Base-by-base conservation (phyloP, 1,140 invertebrate genomes). In the Drosophila leontia region DNA sequence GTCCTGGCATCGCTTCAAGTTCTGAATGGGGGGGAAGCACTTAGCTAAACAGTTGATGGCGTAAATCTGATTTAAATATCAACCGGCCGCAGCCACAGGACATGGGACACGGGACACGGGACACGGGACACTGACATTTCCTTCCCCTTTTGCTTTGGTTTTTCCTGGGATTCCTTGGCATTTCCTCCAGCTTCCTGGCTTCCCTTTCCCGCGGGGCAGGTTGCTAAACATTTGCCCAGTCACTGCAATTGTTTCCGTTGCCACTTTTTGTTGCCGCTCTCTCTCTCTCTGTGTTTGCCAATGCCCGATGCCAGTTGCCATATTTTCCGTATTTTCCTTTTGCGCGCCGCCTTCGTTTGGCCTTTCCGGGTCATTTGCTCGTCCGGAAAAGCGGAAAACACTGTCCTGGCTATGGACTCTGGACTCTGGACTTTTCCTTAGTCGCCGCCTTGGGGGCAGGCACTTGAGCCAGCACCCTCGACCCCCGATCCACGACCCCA, bases 291-390 rank as follows among this genome's bases (percentile, higher is more conserved):
- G 64, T 57, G 19, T 42, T 57, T 75, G 29, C 41, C 58, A 35
- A 35, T 48, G 47, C 23, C 63, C 63, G 67, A 37, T 70, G 67
- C 67, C 67, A 70, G 69, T 77, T 53, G 55, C 57, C 67, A 58
- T 57, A 67, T 77, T 76, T 77, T 76, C 55, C 41, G 23, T 71
- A 75, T 65, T 63, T 63, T 71, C 48, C 77, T 84, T 79, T 83
- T 80, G 56, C 80, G 65, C 59, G 78, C 68, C 64, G 82, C 75
- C 72, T 86, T 82, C 75, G 78, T 68, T 82, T 79, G 82, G 82
- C 82, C 85, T 86, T 86, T 86, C 82, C 82, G 85, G 82, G 82
- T 86, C 82, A 86, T 86, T 86, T 86, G 82, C 69, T 82, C 64
- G 65, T 65, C 82, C 79, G 82, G 79, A 79, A 86, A 74, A 82